Evolutionary conservation across 2,113 vertebrate genomes (phyloP), one percentile per base, ranked within the genome.

Genomic region (Sander lucioperca): DNA sequence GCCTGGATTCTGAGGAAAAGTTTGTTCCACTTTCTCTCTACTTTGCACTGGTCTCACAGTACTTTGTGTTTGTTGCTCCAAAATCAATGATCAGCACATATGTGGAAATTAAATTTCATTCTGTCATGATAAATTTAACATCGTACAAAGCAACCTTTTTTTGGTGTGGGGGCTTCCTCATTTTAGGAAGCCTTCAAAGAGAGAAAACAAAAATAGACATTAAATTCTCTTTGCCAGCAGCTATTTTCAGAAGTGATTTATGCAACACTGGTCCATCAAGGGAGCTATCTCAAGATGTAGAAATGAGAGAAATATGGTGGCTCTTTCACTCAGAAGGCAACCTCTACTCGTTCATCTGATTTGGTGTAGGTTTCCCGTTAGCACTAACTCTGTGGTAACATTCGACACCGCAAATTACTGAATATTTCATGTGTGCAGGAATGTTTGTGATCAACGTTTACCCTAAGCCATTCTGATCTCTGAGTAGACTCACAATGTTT

Each of bases 101-200:
- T 87, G 91, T 89, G 88, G 82, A 92, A 92, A 92, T 92, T 78
- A 90, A 92, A 89, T 94, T 92, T 91, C 81, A 89, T 92, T 63
- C 84, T 78, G 88, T 90, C 90, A 81, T 81, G 75, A 88, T 92
- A 92, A 89, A 93, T 93, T 90, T 88, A 92, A 87, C 83, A 70
- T 65, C 19, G 84, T 62, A 86, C 89, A 92, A 88, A 90, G 87
- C 74, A 85, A 78, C 73, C 48, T 19, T 77, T 56, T 77, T 71
- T 67, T 53, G 23, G 39, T 39, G 36, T 39, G 36, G 25, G 73
- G 30, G 15, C 57, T 56, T 84, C 82, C 75, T 79, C 78, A 74
- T 77, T 90, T 91, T 76, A 72, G 74, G 64, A 74, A 83, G 73
- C 64, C 76, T 85, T 86, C 65, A 84, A 72, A 74, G 10, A 64